Evolutionary conservation across 2,113 vertebrate species (phyloP), one percentile per base, ranked within the genome.

Genomic region (Bombycilla garrulus): DNA sequence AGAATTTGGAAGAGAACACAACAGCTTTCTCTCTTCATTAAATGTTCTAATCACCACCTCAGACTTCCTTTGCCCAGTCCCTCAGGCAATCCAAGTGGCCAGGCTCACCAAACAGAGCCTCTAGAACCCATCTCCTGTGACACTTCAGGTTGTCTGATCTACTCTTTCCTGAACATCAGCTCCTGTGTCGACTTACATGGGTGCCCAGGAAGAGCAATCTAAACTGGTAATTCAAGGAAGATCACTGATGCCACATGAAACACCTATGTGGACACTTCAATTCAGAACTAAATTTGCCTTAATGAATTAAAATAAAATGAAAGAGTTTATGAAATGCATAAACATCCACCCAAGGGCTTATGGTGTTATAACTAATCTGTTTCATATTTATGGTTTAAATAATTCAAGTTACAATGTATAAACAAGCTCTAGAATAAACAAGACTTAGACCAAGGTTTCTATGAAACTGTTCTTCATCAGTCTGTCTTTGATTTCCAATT

Each of bases 311-410:
- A 94, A 80, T 61, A 86, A 85, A 93, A 92, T n/a, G 14, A 88
- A 77, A 60, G 76, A 74, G 60, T 83, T 94, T 73, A 78, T 71
- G 72, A 92, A 86, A 58, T 60, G 51, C 87, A 92, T 83, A 81
- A 96, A 90, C 76, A 81, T 54, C 35, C 23, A 80, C 71, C 76
- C 74, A 90, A 88, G 82, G 71, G 74, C 50, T 90, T 90, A 90
- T 57, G 42, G 48, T 67, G 42, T 66, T 50, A 24, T 42, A 93
- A 90, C 44, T 58, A 56, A 86, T 88, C 28, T 71, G 47, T 80
- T 95, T 86, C 54, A 62, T 70, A 80, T 86, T 96, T 81, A 91
- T 9, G 3, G 48, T 84, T 86, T 92, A 89, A 91, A 93, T 93
- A 92, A 94, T 81, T 93, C 44, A 90, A 77, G 29, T 86, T 84